Evolutionary conservation across 2,113 vertebrate species (phyloP).

Genomic region (Agelaius phoeniceus): DNA sequence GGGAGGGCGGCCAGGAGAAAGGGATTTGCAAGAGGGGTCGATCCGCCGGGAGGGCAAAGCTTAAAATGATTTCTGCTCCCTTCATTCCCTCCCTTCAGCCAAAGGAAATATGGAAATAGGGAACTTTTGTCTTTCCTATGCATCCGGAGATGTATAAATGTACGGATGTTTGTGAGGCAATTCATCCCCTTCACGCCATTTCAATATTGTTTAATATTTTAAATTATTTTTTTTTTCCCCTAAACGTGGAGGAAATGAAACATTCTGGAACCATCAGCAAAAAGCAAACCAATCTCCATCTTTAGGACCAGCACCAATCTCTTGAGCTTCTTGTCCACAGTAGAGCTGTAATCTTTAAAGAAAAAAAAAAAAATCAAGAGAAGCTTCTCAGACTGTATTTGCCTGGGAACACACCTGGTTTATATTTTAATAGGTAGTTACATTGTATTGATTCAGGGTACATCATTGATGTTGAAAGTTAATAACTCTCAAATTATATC

Average conservation of each 20-base stretch:
- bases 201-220: background rate
- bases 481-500: slow-evolving; percentile 71
- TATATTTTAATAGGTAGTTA: slow-evolving; percentile 60
- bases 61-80: background rate
- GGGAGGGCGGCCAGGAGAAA: slow-evolving; percentile 41
- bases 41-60: background rate
- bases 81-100: background rate
- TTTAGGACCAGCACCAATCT: slow-evolving; percentile 20
- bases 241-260: background rate
- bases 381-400: slow-evolving; percentile 51
- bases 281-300: slow-evolving; percentile 11
- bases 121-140: background rate
- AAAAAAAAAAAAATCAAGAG: background rate
- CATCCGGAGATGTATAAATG: background rate
- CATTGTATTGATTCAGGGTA: slow-evolving; percentile 65
- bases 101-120: background rate
- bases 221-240: background rate
- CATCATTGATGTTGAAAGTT: slow-evolving; percentile 64
- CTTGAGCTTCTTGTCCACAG: slow-evolving; percentile 41
- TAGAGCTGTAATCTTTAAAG: slow-evolving; percentile 26
- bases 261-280: background rate
- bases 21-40: background rate
- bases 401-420: slow-evolving; percentile 59
- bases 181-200: background rate
- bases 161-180: background rate